phyloP scores from a whole-genome alignment of 2,113 vertebrate genomes.

The Vicugna pacos region DNA sequence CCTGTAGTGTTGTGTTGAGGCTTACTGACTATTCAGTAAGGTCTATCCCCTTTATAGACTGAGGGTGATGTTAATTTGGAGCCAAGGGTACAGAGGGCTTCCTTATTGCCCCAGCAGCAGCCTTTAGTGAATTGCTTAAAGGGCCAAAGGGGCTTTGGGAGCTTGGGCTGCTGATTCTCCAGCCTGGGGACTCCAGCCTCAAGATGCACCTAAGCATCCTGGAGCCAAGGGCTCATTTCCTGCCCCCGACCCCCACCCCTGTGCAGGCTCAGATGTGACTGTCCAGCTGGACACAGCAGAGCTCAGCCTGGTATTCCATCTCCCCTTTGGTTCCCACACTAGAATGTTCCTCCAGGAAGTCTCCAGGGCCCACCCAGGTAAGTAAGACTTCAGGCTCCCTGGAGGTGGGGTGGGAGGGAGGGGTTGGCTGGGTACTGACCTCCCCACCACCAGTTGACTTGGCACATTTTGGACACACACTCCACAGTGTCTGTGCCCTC shows the following conservation, averaged over 20 bases:
- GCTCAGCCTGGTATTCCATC: conserved; percentile 85
- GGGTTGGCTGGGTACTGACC: background rate
- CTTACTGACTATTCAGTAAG: background rate
- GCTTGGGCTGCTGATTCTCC: background rate
- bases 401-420: no score
- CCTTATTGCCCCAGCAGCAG: background rate
- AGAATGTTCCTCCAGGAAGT: conserved; percentile 93
- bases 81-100: background rate
- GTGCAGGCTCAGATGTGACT: conserved; percentile 93
- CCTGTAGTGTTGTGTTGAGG: background rate
- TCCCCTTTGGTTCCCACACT: conserved; percentile 96
- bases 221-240: background rate
- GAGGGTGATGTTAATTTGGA: background rate
- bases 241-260: background rate
- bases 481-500: background rate
- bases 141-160: background rate
- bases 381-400: background rate
- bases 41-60: background rate
- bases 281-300: conserved; percentile 87
- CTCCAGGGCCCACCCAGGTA: conserved; percentile 90
- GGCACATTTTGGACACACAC: background rate
- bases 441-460: background rate
- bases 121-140: background rate
- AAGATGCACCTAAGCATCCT: background rate
- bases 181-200: background rate